A percentile compares a stretch with the other conserved stretches of the same genome.
These are phyloP conservation scores for Miniopterus natalensis DNA, from an alignment of 2,113 vertebrate species.

Conservation along the genomic window DNA sequence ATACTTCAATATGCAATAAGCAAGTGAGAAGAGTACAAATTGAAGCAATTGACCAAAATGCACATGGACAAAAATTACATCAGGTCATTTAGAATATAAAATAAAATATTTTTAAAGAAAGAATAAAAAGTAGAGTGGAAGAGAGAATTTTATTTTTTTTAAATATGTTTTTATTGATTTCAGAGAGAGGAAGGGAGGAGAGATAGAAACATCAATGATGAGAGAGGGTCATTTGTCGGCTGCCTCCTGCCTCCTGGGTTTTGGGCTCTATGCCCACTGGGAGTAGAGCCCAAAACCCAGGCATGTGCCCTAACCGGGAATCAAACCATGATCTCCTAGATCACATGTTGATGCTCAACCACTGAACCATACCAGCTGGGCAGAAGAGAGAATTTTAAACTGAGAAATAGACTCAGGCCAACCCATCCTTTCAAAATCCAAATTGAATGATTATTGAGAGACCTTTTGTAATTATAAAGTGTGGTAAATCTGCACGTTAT, in stretches of 20 bases:
- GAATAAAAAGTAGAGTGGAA: neutral
- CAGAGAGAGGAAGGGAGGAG: no score
- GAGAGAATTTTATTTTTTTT: neutral
- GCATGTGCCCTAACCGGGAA: no score
- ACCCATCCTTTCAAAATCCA: neutral
- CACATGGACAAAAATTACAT: neutral
- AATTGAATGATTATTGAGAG: neutral
- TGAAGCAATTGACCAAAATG: neutral
- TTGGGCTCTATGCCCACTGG: no score
- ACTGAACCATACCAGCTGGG: no score
- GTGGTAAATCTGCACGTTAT: neutral
- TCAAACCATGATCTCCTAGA: no score
- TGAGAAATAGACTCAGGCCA: conserved; percentile 43
- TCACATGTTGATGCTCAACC: no score
- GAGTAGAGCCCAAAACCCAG: no score
- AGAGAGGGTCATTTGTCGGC: no score
- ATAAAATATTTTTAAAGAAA: conserved; percentile 20
- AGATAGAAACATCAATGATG: no score
- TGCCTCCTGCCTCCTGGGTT: no score
- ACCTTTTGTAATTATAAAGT: conserved; percentile 25
- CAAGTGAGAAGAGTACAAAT: neutral
- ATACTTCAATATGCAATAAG: conserved; percentile 51
- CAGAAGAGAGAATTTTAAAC: conserved; percentile 31
- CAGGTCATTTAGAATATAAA: conserved; percentile 43
- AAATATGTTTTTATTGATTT: no score